Percentiles rank a stretch among this genome's conserved stretches.
These are phyloP conservation scores for Peromyscus polionotus DNA, from an alignment of 2,113 vertebrate species.

Conservation along the genomic window DNA sequence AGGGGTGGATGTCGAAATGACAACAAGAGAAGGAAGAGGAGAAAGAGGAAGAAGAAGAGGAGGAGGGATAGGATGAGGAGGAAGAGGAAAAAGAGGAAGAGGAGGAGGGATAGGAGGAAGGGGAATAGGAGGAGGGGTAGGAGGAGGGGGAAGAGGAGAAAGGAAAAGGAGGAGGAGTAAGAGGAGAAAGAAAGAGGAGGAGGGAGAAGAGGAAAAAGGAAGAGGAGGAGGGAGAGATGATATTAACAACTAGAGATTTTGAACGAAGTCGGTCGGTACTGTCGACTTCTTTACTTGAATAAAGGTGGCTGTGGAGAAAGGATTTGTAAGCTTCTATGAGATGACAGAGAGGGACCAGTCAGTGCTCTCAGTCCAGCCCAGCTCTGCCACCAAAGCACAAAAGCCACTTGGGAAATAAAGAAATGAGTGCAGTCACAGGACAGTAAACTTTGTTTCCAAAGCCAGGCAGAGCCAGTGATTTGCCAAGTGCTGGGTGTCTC, in stretches of 20 bases:
- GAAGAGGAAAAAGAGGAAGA: neutral
- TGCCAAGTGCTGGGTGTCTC: neutral
- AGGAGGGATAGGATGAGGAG: neutral
- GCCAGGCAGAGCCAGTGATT: neutral
- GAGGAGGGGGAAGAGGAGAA: neutral
- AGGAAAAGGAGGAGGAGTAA: too few species aligned
- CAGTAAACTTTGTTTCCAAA: neutral
- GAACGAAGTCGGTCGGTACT: neutral
- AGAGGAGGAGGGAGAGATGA: neutral
- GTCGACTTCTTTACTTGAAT: neutral
- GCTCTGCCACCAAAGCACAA: neutral
- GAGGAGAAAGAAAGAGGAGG: neutral
- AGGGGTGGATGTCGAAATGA: neutral
- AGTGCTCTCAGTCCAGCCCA: neutral
- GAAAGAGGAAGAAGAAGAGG: neutral
- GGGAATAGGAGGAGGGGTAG: neutral
- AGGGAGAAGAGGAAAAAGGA: neutral
- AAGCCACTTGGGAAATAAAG: neutral
- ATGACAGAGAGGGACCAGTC: neutral
- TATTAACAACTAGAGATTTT: neutral
- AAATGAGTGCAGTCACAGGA: accelerated
- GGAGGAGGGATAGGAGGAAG: neutral
- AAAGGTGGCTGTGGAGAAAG: neutral
- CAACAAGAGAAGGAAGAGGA: neutral
- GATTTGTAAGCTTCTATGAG: neutral